Percentiles rank a stretch among this genome's conserved stretches.
These are phyloP conservation scores for Stenolophus ochropezus DNA, from an alignment of 2,888 invertebrate genomes.

Conservation along the genomic window DNA sequence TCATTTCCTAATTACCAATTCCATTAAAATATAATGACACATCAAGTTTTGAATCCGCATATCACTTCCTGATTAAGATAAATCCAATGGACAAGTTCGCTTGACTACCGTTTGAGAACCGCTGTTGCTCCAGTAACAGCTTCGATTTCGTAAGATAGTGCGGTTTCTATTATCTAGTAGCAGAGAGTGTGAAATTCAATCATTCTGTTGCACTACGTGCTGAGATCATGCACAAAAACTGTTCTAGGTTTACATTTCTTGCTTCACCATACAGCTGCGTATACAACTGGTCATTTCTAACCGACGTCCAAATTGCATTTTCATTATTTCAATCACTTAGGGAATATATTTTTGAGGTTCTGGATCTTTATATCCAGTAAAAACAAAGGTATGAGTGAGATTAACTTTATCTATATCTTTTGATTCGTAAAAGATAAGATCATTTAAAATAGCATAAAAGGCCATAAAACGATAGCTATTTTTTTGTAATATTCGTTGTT, in stretches of 20 bases:
- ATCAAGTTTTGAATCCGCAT: not conserved
- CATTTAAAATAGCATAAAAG: no score
- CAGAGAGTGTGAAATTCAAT: slow-evolving; percentile 49
- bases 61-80: slow-evolving; percentile 6
- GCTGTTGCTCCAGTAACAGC: not conserved
- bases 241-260: not conserved
- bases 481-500: no score
- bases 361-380: no score
- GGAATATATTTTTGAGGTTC: no score
- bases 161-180: slow-evolving; percentile 35
- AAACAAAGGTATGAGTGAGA: no score
- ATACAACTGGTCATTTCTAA: no score
- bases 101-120: slow-evolving; percentile 2
- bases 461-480: no score
- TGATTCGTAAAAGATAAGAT: no score
- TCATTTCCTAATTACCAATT: not conserved
- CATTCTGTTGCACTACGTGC: slow-evolving; percentile 13
- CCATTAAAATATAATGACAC: not conserved
- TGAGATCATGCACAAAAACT: slow-evolving; percentile 12
- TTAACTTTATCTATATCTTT: no score
- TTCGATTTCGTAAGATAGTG: slow-evolving; percentile 40
- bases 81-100: not conserved
- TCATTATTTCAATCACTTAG: no score
- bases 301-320: no score
- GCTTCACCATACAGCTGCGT: not conserved